Percentiles rank a stretch among this genome's conserved stretches.
Evolutionary conservation across 2,888 invertebrate species (phyloP).

Genomic region (Eurytoma californica): DNA sequence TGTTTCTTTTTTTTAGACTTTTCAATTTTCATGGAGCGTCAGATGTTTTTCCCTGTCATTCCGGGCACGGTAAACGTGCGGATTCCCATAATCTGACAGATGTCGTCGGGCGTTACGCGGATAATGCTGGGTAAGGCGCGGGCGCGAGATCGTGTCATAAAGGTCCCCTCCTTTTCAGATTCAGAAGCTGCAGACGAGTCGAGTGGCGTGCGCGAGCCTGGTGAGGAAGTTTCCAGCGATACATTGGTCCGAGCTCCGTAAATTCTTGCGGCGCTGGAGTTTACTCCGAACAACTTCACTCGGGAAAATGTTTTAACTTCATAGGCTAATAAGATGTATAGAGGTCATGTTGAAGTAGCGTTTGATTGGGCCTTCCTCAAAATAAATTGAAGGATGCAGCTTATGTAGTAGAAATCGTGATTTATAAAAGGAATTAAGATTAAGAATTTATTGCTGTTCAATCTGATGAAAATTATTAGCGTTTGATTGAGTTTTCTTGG

Average conservation of each 20-base stretch:
- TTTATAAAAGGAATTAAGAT: too few species aligned
- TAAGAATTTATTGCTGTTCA: too few species aligned
- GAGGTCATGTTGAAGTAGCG: too few species aligned
- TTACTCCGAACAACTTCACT: conserved; percentile 1
- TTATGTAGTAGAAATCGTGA: too few species aligned
- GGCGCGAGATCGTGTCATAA: neutral
- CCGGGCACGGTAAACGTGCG: neutral
- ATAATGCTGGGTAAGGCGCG: conserved; percentile 23
- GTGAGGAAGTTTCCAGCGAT: conserved; percentile 33
- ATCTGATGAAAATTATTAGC: too few species aligned
- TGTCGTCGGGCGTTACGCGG: conserved; percentile 32
- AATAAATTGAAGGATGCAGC: too few species aligned
- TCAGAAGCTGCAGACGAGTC: conserved; percentile 21
- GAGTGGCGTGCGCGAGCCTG: conserved; percentile 4
- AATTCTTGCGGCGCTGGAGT: conserved; percentile 37
- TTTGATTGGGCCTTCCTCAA: too few species aligned
- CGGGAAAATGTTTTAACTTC: neutral
- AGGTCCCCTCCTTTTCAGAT: conserved; percentile 5
- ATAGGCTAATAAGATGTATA: too few species aligned
- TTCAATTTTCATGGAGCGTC: conserved; percentile 28
- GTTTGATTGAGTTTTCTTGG: too few species aligned
- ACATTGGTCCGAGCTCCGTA: conserved; percentile 23
- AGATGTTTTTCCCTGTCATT: neutral
- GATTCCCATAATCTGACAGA: conserved; percentile 30
- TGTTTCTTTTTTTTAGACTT: neutral